Conservation (phyloP, 2,888 invertebrate species). For the Cheilosia urbana region DNA sequence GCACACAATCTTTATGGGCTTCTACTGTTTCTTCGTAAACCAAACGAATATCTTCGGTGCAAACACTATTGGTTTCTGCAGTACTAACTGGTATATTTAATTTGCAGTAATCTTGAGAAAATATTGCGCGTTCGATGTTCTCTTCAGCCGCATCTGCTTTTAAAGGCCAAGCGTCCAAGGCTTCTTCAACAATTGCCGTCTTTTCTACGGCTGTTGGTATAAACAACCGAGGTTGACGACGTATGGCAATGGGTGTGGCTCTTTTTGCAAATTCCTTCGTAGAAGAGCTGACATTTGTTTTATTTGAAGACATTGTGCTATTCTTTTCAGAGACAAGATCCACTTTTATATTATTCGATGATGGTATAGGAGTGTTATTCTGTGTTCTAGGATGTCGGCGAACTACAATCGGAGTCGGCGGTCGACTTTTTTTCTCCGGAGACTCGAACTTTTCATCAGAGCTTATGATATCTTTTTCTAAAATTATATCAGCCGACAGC, state of each 20-base stretch:
- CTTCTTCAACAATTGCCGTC: conserved; percentile 79
- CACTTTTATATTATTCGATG: neutral
- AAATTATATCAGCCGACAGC: conserved; percentile 76
- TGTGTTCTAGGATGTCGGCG: conserved; percentile 81
- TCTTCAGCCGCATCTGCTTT: conserved; percentile 15
- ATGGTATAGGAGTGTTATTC: conserved; percentile 57
- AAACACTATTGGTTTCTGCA: conserved; percentile 78
- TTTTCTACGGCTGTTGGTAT: conserved; percentile 76
- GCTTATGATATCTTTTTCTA: conserved; percentile 81
- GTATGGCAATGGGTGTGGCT: conserved; percentile 81
- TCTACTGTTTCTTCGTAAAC: conserved; percentile 86
- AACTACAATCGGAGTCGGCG: conserved; percentile 82
- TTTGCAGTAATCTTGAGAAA: conserved; percentile 31
- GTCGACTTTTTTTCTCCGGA: conserved; percentile 80
- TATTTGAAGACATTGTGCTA: conserved; percentile 43
- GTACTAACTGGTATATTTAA: neutral
- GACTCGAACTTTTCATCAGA: conserved; percentile 82
- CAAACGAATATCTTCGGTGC: conserved; percentile 86
- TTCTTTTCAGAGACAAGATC: neutral
- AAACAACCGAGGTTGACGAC: conserved; percentile 81
- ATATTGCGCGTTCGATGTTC: neutral
- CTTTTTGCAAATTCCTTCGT: conserved; percentile 43
- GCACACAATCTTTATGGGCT: conserved; percentile 14
- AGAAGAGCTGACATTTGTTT: conserved; percentile 45
- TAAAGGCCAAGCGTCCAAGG: conserved; percentile 81